Evolutionary conservation across 2,113 vertebrate genomes (phyloP).

Genomic region (Odontophorus gujanensis): DNA sequence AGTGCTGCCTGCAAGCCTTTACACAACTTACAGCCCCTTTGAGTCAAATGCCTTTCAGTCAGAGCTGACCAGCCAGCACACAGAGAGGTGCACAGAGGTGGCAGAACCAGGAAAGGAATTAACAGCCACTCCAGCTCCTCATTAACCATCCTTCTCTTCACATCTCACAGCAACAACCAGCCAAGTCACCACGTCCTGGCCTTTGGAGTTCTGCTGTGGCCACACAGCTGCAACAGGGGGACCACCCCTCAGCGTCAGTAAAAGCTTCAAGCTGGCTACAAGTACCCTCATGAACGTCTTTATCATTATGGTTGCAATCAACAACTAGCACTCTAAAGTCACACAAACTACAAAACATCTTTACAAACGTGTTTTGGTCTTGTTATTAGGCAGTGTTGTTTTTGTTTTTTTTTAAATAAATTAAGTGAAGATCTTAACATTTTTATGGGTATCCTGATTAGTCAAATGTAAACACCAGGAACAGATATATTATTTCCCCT

Average conservation of each 20-base stretch:
- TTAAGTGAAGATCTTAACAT: neutral
- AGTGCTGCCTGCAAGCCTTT: neutral
- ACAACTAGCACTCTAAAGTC: neutral
- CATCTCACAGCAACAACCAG: neutral
- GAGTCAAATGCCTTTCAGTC: neutral
- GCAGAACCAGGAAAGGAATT: neutral
- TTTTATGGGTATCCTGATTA: neutral
- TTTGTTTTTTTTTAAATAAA: neutral
- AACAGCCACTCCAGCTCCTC: neutral
- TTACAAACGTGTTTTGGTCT: neutral
- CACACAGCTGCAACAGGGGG: neutral
- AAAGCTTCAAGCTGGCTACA: neutral
- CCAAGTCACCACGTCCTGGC: neutral
- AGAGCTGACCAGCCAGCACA: accelerated
- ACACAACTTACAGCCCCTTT: neutral
- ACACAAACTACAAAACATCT: neutral
- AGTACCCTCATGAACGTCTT: accelerated
- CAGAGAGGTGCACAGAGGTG: neutral
- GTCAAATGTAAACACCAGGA: neutral
- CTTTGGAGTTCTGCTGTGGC: neutral
- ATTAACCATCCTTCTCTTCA: neutral
- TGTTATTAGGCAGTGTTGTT: neutral
- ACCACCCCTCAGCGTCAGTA: neutral
- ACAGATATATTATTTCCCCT: neutral
- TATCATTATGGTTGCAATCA: accelerated